Evolutionary conservation across 2,113 vertebrate genomes (phyloP).

Genomic region (Pardalotus punctatus): DNA sequence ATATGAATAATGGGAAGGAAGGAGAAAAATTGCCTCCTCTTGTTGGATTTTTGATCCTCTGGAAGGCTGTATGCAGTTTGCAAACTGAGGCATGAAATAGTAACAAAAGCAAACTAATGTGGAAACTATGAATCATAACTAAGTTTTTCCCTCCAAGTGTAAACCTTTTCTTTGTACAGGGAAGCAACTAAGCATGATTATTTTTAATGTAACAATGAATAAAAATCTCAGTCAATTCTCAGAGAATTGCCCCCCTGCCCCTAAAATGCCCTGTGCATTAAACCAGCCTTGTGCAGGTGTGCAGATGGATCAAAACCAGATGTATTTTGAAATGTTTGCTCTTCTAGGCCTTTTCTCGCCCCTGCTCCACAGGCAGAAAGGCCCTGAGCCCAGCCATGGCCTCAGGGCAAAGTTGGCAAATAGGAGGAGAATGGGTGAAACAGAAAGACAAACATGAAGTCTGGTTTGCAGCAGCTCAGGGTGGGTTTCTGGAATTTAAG

Average conservation of each 20-base stretch:
- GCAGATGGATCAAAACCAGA: not conserved
- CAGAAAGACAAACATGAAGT: not conserved
- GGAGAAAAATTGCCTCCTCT: not conserved
- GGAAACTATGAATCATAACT: not conserved
- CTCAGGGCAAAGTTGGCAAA: not conserved
- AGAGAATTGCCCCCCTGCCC: not conserved
- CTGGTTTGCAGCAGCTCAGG: not conserved
- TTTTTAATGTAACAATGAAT: not conserved
- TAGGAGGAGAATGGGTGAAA: not conserved
- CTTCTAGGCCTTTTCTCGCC: not conserved
- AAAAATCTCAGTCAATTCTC: not conserved
- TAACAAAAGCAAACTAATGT: not conserved
- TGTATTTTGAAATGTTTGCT: not conserved
- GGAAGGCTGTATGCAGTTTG: not conserved
- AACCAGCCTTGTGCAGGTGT: not conserved
- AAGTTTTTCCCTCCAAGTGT: not conserved
- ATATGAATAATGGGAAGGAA: not conserved
- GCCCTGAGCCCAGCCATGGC: not conserved
- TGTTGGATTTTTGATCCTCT: not conserved
- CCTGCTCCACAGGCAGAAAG: not conserved
- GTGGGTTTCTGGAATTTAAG: not conserved
- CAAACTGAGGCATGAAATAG: not conserved
- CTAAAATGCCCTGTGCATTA: not conserved
- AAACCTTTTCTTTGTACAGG: not conserved
- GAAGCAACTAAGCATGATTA: not conserved